Conservation (phyloP, 2,888 invertebrate species). For the Hetaerina titia region DNA sequence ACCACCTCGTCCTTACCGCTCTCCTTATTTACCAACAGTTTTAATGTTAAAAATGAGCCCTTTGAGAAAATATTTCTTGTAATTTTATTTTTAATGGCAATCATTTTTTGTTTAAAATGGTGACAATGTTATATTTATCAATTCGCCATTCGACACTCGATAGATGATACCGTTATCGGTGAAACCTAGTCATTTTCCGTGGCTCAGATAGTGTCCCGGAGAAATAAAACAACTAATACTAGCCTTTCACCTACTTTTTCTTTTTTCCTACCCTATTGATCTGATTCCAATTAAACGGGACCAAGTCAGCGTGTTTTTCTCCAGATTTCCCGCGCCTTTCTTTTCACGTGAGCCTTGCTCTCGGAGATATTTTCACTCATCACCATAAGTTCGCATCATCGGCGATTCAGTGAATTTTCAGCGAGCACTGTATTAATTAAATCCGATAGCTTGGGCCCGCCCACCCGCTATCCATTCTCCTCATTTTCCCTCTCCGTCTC, state of each 20-base stretch:
- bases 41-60: too few species aligned
- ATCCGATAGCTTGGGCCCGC: constrained; percentile 13
- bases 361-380: constrained; percentile 39
- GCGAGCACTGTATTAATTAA: constrained; percentile 44
- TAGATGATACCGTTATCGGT: too few species aligned
- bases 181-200: too few species aligned
- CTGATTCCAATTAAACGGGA: neutral
- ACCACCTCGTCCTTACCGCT: neutral
- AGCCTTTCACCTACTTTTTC: too few species aligned
- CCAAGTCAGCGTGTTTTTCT: neutral
- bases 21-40: neutral
- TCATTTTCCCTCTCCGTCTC: neutral
- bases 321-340: neutral
- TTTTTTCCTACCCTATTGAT: neutral
- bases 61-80: too few species aligned
- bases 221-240: too few species aligned
- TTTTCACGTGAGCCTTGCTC: neutral
- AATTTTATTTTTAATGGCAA: too few species aligned
- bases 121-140: too few species aligned
- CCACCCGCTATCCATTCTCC: neutral
- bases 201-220: too few species aligned
- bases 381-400: neutral
- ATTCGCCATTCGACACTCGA: too few species aligned
- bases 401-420: constrained; percentile 29
- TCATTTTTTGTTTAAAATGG: too few species aligned